Conservation (phyloP, 2,888 invertebrate species). For the Exocentrus adspersus region DNA sequence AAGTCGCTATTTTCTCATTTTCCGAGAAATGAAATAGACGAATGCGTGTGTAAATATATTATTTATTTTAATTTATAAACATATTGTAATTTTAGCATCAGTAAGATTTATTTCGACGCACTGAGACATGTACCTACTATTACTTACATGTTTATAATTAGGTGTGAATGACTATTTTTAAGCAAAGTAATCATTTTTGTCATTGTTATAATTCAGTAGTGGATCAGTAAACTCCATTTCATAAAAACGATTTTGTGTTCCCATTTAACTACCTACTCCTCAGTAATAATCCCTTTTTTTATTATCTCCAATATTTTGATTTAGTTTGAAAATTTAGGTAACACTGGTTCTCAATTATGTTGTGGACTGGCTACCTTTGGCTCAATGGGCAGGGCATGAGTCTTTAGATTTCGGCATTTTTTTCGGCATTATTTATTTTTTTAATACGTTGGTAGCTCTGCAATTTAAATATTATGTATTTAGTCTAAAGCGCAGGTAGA, state of each 20-base stretch:
- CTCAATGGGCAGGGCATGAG: no score
- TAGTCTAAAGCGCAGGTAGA: no score
- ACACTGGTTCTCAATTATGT: no score
- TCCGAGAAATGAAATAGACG: not conserved
- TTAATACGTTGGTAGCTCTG: no score
- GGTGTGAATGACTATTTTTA: conserved; percentile 3
- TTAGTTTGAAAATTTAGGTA: no score
- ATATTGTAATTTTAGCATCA: not conserved
- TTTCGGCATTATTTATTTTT: no score
- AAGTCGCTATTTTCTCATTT: not conserved
- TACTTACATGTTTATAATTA: conserved; percentile 16
- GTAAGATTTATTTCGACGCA: conserved; percentile 22
- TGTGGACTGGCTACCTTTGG: no score
- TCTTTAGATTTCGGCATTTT: no score
- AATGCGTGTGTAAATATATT: conserved; percentile 15
- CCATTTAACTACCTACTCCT: not conserved
- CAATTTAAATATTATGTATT: no score
- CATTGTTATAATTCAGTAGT: conserved; percentile 17
- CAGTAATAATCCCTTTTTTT: no score
- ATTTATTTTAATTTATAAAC: conserved; percentile 33
- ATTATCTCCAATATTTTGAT: no score
- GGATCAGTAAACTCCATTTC: conserved; percentile 16
- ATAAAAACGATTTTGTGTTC: not conserved
- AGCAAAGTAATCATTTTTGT: conserved; percentile 1
- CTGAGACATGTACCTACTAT: conserved; percentile 28